These are phyloP conservation scores for Dioctria rufipes DNA, from an alignment of 2,888 invertebrate species.

Conservation along the genomic window DNA sequence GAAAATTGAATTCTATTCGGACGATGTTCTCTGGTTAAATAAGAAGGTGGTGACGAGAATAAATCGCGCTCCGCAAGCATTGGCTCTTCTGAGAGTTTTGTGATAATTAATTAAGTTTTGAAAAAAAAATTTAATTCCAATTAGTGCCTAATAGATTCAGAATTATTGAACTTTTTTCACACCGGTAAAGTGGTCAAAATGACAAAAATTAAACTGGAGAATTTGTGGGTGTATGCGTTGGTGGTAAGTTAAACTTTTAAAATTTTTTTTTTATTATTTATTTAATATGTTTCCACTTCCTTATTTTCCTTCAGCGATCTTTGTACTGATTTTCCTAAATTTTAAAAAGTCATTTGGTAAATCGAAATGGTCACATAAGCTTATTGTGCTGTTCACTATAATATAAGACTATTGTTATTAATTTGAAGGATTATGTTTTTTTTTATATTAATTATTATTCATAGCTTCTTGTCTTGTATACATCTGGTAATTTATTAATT, in stretches of 20 bases:
- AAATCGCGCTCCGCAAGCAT: conserved; percentile 1
- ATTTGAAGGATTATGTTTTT: no score
- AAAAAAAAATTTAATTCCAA: conserved; percentile 12
- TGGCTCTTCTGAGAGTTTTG: neutral
- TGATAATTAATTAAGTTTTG: neutral
- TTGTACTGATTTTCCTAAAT: no score
- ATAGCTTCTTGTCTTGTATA: no score
- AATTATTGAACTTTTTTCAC: conserved; percentile 19
- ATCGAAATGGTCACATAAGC: no score
- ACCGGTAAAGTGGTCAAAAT: conserved; percentile 14
- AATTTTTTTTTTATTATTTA: no score
- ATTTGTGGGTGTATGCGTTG: neutral
- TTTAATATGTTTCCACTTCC: no score
- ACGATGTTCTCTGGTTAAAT: conserved; percentile 16
- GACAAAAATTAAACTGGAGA: conserved; percentile 11
- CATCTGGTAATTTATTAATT: no score
- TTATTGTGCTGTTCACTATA: no score
- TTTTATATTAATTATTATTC: no score
- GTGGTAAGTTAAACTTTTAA: conserved; percentile 31
- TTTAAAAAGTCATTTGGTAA: no score
- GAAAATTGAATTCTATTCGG: conserved; percentile 31
- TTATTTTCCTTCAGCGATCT: no score
- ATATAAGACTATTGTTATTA: no score
- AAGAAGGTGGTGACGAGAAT: conserved; percentile 19
- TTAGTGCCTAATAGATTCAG: neutral